Base-by-base conservation (phyloP, 2,113 vertebrate species). In the Pseudorectes ferrugineus region DNA sequence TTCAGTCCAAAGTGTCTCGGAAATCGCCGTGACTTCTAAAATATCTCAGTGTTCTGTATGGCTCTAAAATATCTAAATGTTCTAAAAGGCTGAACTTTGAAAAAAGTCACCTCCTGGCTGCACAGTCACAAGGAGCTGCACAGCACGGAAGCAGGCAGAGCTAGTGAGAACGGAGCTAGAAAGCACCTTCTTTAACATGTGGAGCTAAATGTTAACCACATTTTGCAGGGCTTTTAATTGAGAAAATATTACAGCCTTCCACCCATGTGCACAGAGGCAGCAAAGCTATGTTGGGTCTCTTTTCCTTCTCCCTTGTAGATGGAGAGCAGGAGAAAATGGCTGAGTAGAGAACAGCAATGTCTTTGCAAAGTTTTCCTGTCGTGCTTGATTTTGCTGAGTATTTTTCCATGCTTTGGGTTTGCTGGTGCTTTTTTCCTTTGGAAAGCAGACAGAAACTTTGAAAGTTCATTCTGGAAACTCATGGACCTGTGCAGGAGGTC, bases 141-240 rank as follows among this genome's bases (percentile, higher is more conserved):
- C 11, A 72, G 43, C 45, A 10, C 3, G 2, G 51, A 38, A 38
- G 24, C n/a, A 63, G 14, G 6, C 6, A 84, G 74, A 81, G 57
- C n/a, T 5, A 3, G 29, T 3, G 9, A 61, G 77, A 76, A 18
- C 0, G 1, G 23, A 75, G 51, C 26, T 66, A 6, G 20, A 29
- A 43, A 59, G 5, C 8, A 43, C 8, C 31, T 67, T 78, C 59
- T 81, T 33, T 57, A 36, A 45, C 29, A 23, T 3, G 38, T 55
- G 62, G 36, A 51, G 21, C 6, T 84, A 59, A 91, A 92, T 46
- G 40, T 20, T 71, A 4, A 38, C 48, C 67, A 29, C 17, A 7
- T 84, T 81, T 84, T 35, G 17, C 48, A 54, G 28, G 14, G 46
- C n/a, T 88, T 85, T 87, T 77, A 84, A 52, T 28, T 35, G 23